phyloP scores from a whole-genome alignment of 2,888 invertebrate species.

The Cosmorhoe ocellata region DNA sequence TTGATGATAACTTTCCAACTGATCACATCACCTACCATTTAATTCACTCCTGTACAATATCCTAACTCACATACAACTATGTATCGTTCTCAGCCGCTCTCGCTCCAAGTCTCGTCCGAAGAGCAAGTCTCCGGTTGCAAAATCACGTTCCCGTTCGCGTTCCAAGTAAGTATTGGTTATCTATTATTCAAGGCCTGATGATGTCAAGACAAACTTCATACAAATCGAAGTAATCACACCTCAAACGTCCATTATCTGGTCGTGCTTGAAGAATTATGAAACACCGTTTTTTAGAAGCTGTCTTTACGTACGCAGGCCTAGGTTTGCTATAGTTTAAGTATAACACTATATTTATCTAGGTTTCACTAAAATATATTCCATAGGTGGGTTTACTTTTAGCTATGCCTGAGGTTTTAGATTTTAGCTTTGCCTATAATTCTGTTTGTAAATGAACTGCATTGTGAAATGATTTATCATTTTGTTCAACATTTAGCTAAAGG shows the following conservation, averaged over 20 bases:
- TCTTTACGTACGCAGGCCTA: not conserved
- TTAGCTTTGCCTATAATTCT: not conserved
- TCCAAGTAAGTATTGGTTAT: slow-evolving; percentile 84
- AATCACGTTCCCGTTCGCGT: slow-evolving; percentile 89
- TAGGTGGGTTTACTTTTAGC: slow-evolving; percentile 9
- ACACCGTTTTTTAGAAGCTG: not conserved
- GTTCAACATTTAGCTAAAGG: slow-evolving; percentile 8
- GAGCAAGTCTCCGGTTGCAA: slow-evolving; percentile 89
- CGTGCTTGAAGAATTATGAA: too few species aligned
- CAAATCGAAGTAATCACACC: too few species aligned
- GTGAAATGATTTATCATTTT: not conserved
- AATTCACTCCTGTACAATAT: not conserved
- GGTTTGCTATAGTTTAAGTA: not conserved
- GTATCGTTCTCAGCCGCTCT: slow-evolving; percentile 48
- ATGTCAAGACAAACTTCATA: not conserved
- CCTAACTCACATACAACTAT: slow-evolving; percentile 1
- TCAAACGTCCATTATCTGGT: too few species aligned
- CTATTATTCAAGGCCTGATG: not conserved
- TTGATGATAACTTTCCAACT: slow-evolving; percentile 64
- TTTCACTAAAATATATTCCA: not conserved
- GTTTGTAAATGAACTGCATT: not conserved
- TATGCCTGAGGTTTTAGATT: not conserved
- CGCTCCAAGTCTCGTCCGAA: slow-evolving; percentile 85
- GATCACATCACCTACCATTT: not conserved
- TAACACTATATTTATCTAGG: too few species aligned